A percentile compares a stretch with the other conserved stretches of the same genome.
phyloP scores from a whole-genome alignment of 2,113 vertebrate genomes.

The Aegotheles bennettii region DNA sequence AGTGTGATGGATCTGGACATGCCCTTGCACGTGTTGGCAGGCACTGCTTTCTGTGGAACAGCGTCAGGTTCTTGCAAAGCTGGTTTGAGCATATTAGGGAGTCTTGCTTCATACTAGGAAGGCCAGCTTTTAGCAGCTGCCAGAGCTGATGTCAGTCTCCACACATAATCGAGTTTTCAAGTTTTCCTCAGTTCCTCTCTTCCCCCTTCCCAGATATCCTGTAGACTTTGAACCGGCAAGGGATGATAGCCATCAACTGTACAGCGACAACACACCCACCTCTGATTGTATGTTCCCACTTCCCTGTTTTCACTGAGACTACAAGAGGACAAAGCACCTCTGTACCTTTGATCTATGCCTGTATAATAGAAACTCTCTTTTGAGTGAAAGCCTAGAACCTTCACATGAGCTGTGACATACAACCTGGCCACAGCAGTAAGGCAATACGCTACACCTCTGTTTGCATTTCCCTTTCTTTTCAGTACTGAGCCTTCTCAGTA shows the following conservation, averaged over 20 bases:
- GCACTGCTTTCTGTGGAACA: background rate
- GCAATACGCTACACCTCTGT: background rate
- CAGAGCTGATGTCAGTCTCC: background rate
- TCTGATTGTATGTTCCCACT: background rate
- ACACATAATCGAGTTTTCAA: background rate
- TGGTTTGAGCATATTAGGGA: background rate
- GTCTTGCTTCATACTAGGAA: slow-evolving; percentile 3
- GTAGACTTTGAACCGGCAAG: background rate
- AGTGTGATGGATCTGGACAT: background rate
- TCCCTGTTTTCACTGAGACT: background rate
- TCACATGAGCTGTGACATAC: background rate
- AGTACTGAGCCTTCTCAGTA: background rate
- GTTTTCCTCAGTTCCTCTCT: background rate
- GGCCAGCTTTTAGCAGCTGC: background rate
- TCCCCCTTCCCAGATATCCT: background rate
- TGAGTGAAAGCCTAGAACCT: background rate
- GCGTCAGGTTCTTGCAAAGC: background rate
- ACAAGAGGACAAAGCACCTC: background rate
- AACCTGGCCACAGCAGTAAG: background rate
- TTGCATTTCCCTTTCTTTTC: slow-evolving; percentile 6
- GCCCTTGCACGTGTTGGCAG: background rate
- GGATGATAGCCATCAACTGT: background rate
- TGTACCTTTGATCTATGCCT: background rate
- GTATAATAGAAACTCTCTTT: background rate
- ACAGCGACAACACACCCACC: background rate